These are phyloP conservation scores for Calycopis cecrops DNA, from an alignment of 1,140 invertebrate genomes.

Conservation along the genomic window DNA sequence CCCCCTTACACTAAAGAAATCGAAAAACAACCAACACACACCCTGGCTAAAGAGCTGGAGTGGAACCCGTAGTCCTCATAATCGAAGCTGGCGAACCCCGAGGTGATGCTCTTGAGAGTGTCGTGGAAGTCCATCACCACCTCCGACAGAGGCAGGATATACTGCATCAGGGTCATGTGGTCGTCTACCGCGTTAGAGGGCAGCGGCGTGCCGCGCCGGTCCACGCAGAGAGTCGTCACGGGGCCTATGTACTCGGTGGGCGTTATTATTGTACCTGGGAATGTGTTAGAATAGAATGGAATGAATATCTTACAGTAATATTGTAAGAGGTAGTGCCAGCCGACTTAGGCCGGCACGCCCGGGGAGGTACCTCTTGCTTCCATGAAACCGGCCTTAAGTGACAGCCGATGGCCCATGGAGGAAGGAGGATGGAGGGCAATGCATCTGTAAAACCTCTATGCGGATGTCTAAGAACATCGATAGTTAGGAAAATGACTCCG, in stretches of 20 bases:
- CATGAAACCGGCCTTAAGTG: too few species aligned
- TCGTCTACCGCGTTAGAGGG: slow-evolving; percentile 88
- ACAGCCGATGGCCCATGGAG: too few species aligned
- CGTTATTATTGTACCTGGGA: slow-evolving; percentile 89
- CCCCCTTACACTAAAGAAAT: too few species aligned
- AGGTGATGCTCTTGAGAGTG: slow-evolving; percentile 89
- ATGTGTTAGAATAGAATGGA: neutral
- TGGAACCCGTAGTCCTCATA: slow-evolving; percentile 95
- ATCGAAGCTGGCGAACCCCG: slow-evolving; percentile 98
- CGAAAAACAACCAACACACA: slow-evolving; percentile 55
- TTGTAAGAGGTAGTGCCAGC: too few species aligned
- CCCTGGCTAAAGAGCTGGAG: slow-evolving; percentile 82
- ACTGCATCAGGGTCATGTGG: slow-evolving; percentile 87
- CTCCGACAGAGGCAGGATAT: slow-evolving; percentile 92
- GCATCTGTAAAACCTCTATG: too few species aligned
- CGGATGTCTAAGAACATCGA: too few species aligned
- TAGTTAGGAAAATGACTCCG: too few species aligned
- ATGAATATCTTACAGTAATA: too few species aligned
- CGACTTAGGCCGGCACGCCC: too few species aligned
- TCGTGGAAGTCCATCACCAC: slow-evolving; percentile 97
- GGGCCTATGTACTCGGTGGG: slow-evolving; percentile 84
- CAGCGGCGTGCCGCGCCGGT: slow-evolving; percentile 86
- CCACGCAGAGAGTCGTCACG: slow-evolving; percentile 84
- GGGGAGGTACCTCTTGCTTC: too few species aligned
- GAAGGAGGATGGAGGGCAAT: too few species aligned